Evolutionary conservation across 2,797 vertebrate species (phyloP), one percentile per base, ranked within the genome.

Genomic region (Rhynchonycteris naso): DNA sequence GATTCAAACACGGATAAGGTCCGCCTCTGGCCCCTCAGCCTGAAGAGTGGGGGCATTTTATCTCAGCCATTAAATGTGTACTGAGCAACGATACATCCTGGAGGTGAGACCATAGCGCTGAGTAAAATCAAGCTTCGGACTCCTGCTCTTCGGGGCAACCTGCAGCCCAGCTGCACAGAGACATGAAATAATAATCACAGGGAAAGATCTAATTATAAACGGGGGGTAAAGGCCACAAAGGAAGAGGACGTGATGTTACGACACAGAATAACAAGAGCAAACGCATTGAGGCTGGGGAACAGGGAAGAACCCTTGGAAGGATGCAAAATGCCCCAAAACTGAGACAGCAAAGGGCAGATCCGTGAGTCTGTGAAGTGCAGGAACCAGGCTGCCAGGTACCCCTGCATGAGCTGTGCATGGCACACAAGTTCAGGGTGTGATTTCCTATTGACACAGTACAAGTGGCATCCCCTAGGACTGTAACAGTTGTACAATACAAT

Each of bases 191-290:
- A 97, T 97, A 96, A 97, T 95, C 68, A 91, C 33, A 2, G 19
- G 93, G 96, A 97, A 96, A 97, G 96, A 96, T 94, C 97, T 97
- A 91, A 97, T 96, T 74, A 78, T 90, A 85, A 96, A 90, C 92
- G 84, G 58, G 90, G 90, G 81, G 93, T 69, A 65, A 96, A 96
- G 93, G 92, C 93, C 92, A 85, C 14, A 26, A 82, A 96, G 83
- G 71, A 80, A 95, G 95, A 93, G 93, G 97, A 83, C 84, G 91
- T 13, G 43, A 78, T 26, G 52, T 83, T 84, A 18, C 56, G 65
- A 95, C 83, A 71, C 75, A 93, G 83, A 91, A 68, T 63, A 95
- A 91, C 9, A 52, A 82, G 87, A 89, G 91, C 76, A 78, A 90
- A 88, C n/a, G 26, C 72, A 58, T 52, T 76, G 63, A 30, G 56